These are phyloP conservation scores for Lasioglossum oenotherae DNA, from an alignment of 2,888 invertebrate genomes.

Conservation along the genomic window DNA sequence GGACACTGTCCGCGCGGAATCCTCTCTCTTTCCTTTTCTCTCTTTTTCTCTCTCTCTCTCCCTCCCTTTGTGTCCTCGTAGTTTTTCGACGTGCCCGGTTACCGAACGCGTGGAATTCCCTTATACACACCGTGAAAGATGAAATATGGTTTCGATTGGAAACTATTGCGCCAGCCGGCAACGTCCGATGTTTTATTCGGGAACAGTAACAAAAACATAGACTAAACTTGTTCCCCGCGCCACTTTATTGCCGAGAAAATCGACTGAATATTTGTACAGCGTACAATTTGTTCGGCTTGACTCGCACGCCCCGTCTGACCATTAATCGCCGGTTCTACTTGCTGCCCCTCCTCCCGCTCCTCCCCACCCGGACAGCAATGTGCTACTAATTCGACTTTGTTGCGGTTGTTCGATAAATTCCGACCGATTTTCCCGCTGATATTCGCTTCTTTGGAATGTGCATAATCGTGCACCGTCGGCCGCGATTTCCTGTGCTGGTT, in stretches of 20 bases:
- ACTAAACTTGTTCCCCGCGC: background rate
- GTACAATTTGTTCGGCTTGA: background rate
- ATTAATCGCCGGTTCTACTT: background rate
- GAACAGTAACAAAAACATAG: background rate
- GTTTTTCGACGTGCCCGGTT: background rate
- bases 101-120: slow-evolving; percentile 2
- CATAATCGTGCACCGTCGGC: background rate
- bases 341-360: background rate
- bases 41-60: background rate
- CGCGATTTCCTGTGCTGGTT: background rate
- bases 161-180: background rate
- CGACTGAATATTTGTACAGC: slow-evolving; percentile 10
- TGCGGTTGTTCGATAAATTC: background rate
- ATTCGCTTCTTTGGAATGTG: background rate
- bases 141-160: slow-evolving; percentile 11
- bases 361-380: background rate
- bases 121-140: slow-evolving; percentile 12
- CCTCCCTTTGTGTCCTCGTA: background rate
- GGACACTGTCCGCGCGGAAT: slow-evolving; percentile 9
- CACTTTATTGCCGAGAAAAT: slow-evolving; percentile 9
- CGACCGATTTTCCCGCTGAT: background rate
- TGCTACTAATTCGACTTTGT: slow-evolving; percentile 9
- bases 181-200: slow-evolving; percentile 3
- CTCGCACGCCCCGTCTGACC: background rate
- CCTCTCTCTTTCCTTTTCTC: background rate